Percentiles rank a stretch among this genome's conserved stretches.
These are phyloP conservation scores for Nasonia longicornis DNA, from an alignment of 1,140 invertebrate species.

Conservation along the genomic window DNA sequence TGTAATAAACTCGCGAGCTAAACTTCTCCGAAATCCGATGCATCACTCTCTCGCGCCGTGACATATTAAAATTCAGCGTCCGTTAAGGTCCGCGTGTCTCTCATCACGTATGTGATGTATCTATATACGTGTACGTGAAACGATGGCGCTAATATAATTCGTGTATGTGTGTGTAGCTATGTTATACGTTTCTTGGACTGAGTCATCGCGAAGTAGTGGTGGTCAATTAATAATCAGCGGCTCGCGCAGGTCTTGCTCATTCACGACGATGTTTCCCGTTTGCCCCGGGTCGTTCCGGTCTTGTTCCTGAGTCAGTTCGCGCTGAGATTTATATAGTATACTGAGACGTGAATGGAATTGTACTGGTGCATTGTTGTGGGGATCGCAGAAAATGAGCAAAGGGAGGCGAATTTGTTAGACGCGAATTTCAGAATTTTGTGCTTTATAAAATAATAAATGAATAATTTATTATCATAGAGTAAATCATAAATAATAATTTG, in stretches of 20 bases:
- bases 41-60: not conserved
- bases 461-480: too few species aligned
- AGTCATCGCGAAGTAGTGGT: not conserved
- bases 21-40: constrained; percentile 14
- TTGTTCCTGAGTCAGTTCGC: not conserved
- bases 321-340: not conserved
- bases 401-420: too few species aligned
- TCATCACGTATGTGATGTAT: constrained; percentile 7
- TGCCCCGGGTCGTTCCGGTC: not conserved
- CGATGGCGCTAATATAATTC: not conserved
- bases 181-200: not conserved
- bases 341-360: too few species aligned
- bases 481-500: too few species aligned
- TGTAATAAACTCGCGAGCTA: not conserved
- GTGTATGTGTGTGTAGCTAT: not conserved
- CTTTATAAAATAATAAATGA: too few species aligned
- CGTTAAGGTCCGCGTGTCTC: not conserved
- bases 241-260: not conserved
- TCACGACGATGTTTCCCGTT: not conserved
- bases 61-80: constrained; percentile 21
- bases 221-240: constrained; percentile 16
- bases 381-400: too few species aligned
- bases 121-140: too few species aligned
- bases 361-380: too few species aligned
- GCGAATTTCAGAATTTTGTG: too few species aligned